Evolutionary conservation across 2,888 invertebrate species (phyloP).

Genomic region (Ptilodon capucinus): DNA sequence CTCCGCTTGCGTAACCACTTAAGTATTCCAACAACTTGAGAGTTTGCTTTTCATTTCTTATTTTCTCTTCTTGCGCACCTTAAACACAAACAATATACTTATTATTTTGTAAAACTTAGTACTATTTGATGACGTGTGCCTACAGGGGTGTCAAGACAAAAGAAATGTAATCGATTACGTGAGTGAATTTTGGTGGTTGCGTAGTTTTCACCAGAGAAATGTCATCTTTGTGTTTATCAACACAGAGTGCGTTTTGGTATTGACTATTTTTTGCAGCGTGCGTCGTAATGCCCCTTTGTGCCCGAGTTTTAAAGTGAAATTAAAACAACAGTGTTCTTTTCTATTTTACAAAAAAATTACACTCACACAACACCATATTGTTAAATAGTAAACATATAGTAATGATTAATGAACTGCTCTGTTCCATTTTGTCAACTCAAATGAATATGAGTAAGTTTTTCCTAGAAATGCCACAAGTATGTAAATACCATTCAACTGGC

Average conservation of each 20-base stretch:
- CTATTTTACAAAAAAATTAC: too few species aligned
- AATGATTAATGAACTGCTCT: conserved; percentile 35
- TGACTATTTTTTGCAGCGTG: too few species aligned
- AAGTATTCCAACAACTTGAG: conserved; percentile 7
- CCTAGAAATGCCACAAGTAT: conserved; percentile 6
- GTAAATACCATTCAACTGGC: conserved; percentile 1
- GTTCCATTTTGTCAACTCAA: conserved; percentile 53
- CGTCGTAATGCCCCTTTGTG: too few species aligned
- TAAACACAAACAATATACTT: conserved; percentile 11
- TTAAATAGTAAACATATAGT: conserved; percentile 3
- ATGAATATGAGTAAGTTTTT: conserved; percentile 33
- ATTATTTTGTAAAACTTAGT: background rate
- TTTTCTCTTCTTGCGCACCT: conserved; percentile 19
- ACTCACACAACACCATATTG: conserved; percentile 10
- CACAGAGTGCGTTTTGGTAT: too few species aligned
- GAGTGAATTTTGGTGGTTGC: too few species aligned
- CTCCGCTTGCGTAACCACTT: conserved; percentile 1
- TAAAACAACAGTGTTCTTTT: too few species aligned
- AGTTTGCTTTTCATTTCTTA: background rate
- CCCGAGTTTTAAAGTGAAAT: too few species aligned
- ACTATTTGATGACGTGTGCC: background rate
- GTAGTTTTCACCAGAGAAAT: too few species aligned
- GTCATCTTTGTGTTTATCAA: too few species aligned
- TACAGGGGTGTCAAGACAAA: too few species aligned
- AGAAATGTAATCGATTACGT: too few species aligned